Base-by-base conservation (phyloP, 23 tunicate genomes). In the Trididemnum miniatum region DNA sequence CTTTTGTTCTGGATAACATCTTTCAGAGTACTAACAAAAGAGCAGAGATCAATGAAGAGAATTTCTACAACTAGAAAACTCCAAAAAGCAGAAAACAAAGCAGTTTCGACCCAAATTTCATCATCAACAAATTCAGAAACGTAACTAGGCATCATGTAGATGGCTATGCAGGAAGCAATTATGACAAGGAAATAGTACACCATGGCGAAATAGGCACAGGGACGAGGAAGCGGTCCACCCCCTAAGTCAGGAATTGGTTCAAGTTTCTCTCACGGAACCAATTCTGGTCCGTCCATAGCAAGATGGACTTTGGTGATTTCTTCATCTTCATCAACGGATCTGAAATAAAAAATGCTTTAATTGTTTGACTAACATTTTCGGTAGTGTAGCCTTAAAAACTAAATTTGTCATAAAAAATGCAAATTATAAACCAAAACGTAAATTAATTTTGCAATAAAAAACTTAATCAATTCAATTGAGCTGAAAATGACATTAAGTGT, bases 181-280 rank as follows among this genome's bases (percentile, higher is more conserved):
- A 39, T 12, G 0, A 67, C 31, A 26, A 65, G 7, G 44, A 59
- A 31, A 80, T 85, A 91, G 35, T 91, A 91, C 30, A 77, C 31
- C 90, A 85, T 86, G 20, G 87, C 97, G 22, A 91, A 4, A 24
- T 81, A 64, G 26, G 64, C 72, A 39, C 90, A 91, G 29, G 76
- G 52, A 0, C 84, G 84, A 1, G 97, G 97, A 36, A 91, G 71
- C 1, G 77, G 72, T 20, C 76, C 87, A 33, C 57, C 37, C 4
- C 75, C 33, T 7, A 35, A 30, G 29, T 60, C 77, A 2, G 84
- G 90, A 18, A 86, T 66, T 2, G 97, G 90, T 18, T 86, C 90
- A 0, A 91, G 90, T 69, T 86, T 91, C 80, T 91, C 97, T 51
- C 97, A 91, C 22, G 97, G 97, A 0, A 91, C 90, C 1, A 91